phyloP scores from a whole-genome alignment of 2,797 vertebrate genomes.

The Ctenopoma multispine region DNA sequence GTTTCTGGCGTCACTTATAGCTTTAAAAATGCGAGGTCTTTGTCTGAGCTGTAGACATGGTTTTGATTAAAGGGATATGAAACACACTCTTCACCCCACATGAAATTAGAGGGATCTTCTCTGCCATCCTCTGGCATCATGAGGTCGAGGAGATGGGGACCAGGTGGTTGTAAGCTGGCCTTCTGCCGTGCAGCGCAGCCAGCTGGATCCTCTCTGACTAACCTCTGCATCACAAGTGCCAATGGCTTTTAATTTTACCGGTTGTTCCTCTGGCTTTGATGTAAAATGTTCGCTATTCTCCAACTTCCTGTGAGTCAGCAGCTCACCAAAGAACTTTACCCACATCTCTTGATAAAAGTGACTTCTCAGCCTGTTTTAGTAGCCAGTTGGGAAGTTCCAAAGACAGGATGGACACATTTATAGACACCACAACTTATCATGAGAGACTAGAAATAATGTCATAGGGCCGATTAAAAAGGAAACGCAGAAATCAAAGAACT shows the following conservation, averaged over 20 bases:
- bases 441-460: slow-evolving; percentile 30
- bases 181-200: slow-evolving; percentile 65
- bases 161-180: slow-evolving; percentile 72
- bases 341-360: slow-evolving; percentile 61
- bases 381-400: slow-evolving; percentile 45
- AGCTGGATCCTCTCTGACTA: slow-evolving; percentile 80
- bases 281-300: slow-evolving; percentile 57
- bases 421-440: slow-evolving; percentile 32
- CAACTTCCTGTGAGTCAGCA: slow-evolving; percentile 74
- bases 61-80: slow-evolving; percentile 84
- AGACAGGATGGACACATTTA: slow-evolving; percentile 49
- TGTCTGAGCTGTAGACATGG: slow-evolving; percentile 75
- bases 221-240: slow-evolving; percentile 72
- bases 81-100: slow-evolving; percentile 66
- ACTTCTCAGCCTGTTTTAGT: slow-evolving; percentile 36
- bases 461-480: slow-evolving; percentile 1
- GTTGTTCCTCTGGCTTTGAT: slow-evolving; percentile 69
- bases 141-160: slow-evolving; percentile 76
- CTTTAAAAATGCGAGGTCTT: slow-evolving; percentile 75
- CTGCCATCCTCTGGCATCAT: slow-evolving; percentile 75
- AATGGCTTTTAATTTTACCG: slow-evolving; percentile 74
- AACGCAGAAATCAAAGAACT: slow-evolving; percentile 20
- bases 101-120: slow-evolving; percentile 74
- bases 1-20: slow-evolving; percentile 80
- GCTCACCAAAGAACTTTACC: slow-evolving; percentile 44